phyloP scores from a whole-genome alignment of 2,888 invertebrate genomes.

The Aphrophora alni region DNA sequence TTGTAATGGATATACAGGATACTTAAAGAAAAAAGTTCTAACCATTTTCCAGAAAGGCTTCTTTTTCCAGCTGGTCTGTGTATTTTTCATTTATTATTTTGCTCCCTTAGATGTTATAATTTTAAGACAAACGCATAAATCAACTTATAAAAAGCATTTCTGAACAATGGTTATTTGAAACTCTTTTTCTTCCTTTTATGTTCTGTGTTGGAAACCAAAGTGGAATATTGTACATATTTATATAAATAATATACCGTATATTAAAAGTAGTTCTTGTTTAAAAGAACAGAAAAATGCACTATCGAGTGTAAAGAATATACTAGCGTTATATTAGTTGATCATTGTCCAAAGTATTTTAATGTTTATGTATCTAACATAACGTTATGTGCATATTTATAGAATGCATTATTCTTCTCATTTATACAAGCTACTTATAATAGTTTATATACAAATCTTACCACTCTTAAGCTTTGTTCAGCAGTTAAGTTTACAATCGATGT shows the following conservation, averaged over 20 bases:
- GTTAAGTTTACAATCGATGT: not conserved
- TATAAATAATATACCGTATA: not conserved
- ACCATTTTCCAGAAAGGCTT: no score
- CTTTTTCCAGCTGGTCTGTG: no score
- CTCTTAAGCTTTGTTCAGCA: not conserved
- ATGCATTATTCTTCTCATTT: not conserved
- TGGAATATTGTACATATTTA: not conserved
- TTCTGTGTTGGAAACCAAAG: no score
- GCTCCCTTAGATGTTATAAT: no score
- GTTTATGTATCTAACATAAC: not conserved
- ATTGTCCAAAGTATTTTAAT: not conserved
- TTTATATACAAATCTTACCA: not conserved
- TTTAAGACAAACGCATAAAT: no score
- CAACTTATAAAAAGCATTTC: no score
- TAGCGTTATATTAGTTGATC: not conserved
- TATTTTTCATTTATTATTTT: no score
- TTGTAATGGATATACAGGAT: no score
- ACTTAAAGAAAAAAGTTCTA: no score
- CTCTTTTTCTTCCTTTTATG: no score
- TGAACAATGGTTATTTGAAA: no score
- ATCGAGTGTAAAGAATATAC: not conserved
- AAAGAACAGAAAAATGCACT: not conserved
- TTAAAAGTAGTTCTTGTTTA: not conserved
- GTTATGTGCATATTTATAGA: not conserved
- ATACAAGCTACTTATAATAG: not conserved